Evolutionary conservation across 2,113 vertebrate species (phyloP), one percentile per base, ranked within the genome.

Genomic region (Ictalurus furcatus): DNA sequence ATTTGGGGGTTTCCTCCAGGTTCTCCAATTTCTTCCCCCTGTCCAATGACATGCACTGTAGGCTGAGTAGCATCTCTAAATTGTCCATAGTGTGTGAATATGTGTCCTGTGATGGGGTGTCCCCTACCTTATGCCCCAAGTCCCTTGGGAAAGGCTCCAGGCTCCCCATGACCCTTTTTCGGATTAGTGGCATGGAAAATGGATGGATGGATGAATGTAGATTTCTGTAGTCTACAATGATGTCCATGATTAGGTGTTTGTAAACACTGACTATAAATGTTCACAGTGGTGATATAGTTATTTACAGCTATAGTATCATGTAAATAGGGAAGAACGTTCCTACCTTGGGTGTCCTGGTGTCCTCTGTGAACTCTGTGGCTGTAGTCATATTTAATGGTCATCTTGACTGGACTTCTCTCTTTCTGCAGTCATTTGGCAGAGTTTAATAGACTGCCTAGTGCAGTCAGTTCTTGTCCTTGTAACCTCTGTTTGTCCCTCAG

Each of bases 401-500:
- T 58, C 21, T 88, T 76, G 63, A 40, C 73, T 79, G 73, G 84
- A 44, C 59, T 59, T 40, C 23, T 56, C 12, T 85, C 44, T 84
- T 40, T 67, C 61, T 85, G 52, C 21, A 69, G 78, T 37, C 52
- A 65, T 37, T 59, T 71, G 34, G n/a, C 65, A 84, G 85, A 34
- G 30, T 71, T 85, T 59, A 85, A 61, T 63, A 54, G 86, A 44
- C 86, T 84, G 56, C 56, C 54, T 48, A 17, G 69, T 88, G 89
- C 44, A 48, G 67, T 88, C 14, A 16, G 65, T 85, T 63, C n/a
- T 85, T 17, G 48, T 88, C 52, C 69, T 86, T 94, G 92, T 89
- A 90, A 90, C 54, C 80, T 83, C 91, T 90, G 79, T 92, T 91
- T 93, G 90, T 90, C 84, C 21, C 81, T 80, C 40, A 58, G 52